phyloP scores from a whole-genome alignment of 1,140 invertebrate genomes.

The Drosophila ogumai region DNA sequence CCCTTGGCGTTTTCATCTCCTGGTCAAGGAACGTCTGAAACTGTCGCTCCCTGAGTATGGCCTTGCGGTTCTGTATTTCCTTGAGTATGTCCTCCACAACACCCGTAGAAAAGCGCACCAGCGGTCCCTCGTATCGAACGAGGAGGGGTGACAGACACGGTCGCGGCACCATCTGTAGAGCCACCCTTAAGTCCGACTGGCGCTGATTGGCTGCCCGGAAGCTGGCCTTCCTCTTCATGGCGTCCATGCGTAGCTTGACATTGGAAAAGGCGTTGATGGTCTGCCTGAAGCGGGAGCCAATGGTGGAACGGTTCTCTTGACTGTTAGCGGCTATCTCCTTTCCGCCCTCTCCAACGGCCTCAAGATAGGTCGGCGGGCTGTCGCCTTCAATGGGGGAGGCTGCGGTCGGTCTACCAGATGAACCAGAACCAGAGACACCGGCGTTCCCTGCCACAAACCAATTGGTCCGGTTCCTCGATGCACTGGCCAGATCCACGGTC shows the following conservation, averaged over 20 bases:
- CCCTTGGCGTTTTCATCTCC: conserved; percentile 86
- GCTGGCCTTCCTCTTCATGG: conserved; percentile 74
- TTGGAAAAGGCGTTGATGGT: conserved; percentile 71
- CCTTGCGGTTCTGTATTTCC: conserved; percentile 86
- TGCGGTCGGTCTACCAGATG: neutral
- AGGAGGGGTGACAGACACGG: conserved; percentile 70
- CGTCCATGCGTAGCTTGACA: conserved; percentile 72
- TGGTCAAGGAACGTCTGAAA: conserved; percentile 86
- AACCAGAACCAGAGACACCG: neutral
- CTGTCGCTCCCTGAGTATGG: conserved; percentile 86
- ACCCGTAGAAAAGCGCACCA: conserved; percentile 84
- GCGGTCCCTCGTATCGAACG: conserved; percentile 76
- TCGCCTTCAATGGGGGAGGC: conserved; percentile 63
- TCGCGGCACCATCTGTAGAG: conserved; percentile 79
- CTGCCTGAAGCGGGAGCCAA: conserved; percentile 63
- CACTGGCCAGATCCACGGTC: conserved; percentile 54
- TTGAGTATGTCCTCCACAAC: conserved; percentile 86
- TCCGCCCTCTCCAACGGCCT: conserved; percentile 64
- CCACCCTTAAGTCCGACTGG: conserved; percentile 64
- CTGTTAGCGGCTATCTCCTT: conserved; percentile 2
- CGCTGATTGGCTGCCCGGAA: conserved; percentile 54
- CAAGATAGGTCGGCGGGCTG: conserved; percentile 78
- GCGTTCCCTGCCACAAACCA: conserved; percentile 70
- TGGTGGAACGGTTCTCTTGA: conserved; percentile 40
- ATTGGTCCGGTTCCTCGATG: conserved; percentile 68